Base-by-base conservation (phyloP, 1,140 invertebrate species). In the Ectropis grisescens region DNA sequence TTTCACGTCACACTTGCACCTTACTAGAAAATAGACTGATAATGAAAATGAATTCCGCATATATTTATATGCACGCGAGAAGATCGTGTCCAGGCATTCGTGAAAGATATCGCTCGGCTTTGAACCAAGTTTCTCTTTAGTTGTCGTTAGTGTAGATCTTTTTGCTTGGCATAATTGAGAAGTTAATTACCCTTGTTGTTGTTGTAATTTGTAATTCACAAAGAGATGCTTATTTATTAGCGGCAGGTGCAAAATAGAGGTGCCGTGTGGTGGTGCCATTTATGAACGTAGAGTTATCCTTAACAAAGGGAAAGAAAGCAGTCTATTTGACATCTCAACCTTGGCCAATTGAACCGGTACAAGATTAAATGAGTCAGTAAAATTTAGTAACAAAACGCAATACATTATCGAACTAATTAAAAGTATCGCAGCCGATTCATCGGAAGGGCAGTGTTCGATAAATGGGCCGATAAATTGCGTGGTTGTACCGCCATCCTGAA, bases 31-130 rank as follows among this genome's bases (percentile, higher is more conserved):
- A 60, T 61, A 57, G 33, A 81, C 71, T 81, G 60, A 65, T 68
- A 76, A 76, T 78, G 76, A 81, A 79, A 81, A 64, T 70, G 71
- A 79, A 81, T 79, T 72, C 74, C 70, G 66, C 64, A 75, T 78
- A 76, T 52, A 78, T 78, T 78, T 81, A 81, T 81, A 79, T 47
- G 55, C 72, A 79, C 71, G 76, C 69, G 51, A 68, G 25, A 35
- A 46, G 14, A 22, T 36, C 39, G 58, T 67, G 54, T 48, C 46
- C 67, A 76, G 65, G 69, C 69, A 81, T 72, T 78, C 71, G 76
- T 81, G 76, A 81, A 72, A 72, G 47, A 72, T 65, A 66, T 68
- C 56, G 57, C 43, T 62, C 37, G 36, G 42, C n/a, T 46, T 45
- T 35, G 47, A 57, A 54, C 46, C 51, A 52, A 47, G 59, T 75